Evolutionary conservation across 1,140 invertebrate species (phyloP).

Genomic region (Saxidomus purpurata): DNA sequence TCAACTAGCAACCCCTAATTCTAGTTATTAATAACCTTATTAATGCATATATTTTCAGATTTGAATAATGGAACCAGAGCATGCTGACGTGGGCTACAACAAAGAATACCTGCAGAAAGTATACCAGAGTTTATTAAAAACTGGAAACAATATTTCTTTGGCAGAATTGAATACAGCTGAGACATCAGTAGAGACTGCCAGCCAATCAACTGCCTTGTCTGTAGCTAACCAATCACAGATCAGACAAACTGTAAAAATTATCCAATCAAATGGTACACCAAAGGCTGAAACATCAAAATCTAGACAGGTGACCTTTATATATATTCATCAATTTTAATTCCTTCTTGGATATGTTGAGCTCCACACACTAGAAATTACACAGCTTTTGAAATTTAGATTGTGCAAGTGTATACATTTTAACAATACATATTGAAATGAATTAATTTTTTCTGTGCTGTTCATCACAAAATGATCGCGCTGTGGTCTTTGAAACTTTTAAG

Average conservation of each 20-base stretch:
- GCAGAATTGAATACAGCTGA: constrained; percentile 13
- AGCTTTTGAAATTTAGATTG: too few relatives aligned
- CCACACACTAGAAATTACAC: too few relatives aligned
- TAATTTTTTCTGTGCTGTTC: too few relatives aligned
- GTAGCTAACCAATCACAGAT: constrained; percentile 52
- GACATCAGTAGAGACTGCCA: not conserved
- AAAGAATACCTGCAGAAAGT: constrained; percentile 7
- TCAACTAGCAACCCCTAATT: too few relatives aligned
- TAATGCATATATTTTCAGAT: too few relatives aligned
- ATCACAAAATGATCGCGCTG: too few relatives aligned
- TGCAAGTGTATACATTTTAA: too few relatives aligned
- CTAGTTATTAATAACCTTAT: too few relatives aligned
- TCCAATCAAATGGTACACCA: constrained; percentile 59
- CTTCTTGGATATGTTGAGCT: too few relatives aligned
- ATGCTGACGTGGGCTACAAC: not conserved
- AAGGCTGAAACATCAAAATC: not conserved
- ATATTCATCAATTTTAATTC: too few relatives aligned
- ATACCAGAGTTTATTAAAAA: constrained; percentile 41
- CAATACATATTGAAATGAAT: too few relatives aligned
- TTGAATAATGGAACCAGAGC: not conserved
- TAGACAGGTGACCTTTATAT: constrained; percentile 2
- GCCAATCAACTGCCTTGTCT: constrained; percentile 5
- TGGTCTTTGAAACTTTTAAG: too few relatives aligned
- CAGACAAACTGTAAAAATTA: constrained; percentile 60
- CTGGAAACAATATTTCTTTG: constrained; percentile 40